A percentile compares a stretch with the other conserved stretches of the same genome.
phyloP scores from a whole-genome alignment of 1,140 invertebrate species.

The Sinella curviseta region DNA sequence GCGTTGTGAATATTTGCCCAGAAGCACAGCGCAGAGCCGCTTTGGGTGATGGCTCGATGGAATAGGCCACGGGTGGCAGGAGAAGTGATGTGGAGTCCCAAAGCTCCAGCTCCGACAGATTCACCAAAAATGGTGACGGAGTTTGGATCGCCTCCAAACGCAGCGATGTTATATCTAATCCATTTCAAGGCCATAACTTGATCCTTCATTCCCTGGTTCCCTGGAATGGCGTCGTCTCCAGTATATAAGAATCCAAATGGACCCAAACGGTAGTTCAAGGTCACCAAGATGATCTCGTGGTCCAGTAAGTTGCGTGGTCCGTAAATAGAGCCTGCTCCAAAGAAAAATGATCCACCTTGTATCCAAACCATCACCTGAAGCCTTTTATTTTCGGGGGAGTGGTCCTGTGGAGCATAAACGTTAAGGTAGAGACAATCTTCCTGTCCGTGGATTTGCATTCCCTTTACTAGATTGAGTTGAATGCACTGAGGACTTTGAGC shows the following conservation, averaged over 20 bases:
- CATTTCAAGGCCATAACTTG: slow-evolving; percentile 16
- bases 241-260: slow-evolving; percentile 17
- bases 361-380: slow-evolving; percentile 28
- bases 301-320: slow-evolving; percentile 50
- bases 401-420: neutral
- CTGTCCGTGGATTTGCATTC: slow-evolving; percentile 30
- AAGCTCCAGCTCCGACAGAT: slow-evolving; percentile 41
- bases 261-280: slow-evolving; percentile 54
- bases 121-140: slow-evolving; percentile 31
- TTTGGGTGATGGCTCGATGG: slow-evolving; percentile 43
- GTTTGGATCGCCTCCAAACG: slow-evolving; percentile 37
- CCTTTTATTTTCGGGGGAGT: neutral
- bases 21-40: slow-evolving; percentile 40
- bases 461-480: slow-evolving; percentile 42
- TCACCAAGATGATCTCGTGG: slow-evolving; percentile 52
- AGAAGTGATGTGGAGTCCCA: slow-evolving; percentile 44
- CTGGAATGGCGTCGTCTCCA: slow-evolving; percentile 2
- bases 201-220: slow-evolving; percentile 27
- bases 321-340: slow-evolving; percentile 16
- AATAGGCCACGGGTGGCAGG: slow-evolving; percentile 51
- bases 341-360: slow-evolving; percentile 18
- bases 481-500: slow-evolving; percentile 41
- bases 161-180: slow-evolving; percentile 36
- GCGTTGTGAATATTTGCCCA: slow-evolving; percentile 42
- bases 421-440: neutral